These are phyloP conservation scores for Danaus melanippus DNA, from an alignment of 1,140 invertebrate genomes.

Conservation along the genomic window DNA sequence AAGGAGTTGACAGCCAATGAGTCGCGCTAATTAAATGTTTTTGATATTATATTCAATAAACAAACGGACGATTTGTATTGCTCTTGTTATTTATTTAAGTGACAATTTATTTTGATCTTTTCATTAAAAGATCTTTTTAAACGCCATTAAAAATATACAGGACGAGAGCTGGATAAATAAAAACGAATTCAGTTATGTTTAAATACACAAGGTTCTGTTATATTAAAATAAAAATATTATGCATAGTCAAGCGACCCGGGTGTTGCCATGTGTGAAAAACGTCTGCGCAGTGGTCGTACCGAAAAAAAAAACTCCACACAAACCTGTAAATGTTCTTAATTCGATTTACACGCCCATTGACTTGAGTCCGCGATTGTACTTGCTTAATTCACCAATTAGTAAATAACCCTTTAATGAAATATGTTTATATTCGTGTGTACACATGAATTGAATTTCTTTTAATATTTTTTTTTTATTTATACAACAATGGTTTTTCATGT, in stretches of 20 bases:
- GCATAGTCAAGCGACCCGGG: conserved; percentile 37
- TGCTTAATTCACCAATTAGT: conserved; percentile 58
- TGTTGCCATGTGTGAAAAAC: conserved; percentile 61
- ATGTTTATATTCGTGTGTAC: conserved; percentile 52
- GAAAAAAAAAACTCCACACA: conserved; percentile 34
- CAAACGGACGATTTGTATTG: too few relatives aligned
- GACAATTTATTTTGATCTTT: too few relatives aligned
- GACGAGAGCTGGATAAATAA: too few relatives aligned
- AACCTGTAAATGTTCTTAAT: conserved; percentile 63
- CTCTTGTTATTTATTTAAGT: too few relatives aligned
- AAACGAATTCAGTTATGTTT: too few relatives aligned
- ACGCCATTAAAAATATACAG: too few relatives aligned
- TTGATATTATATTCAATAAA: conserved; percentile 11
- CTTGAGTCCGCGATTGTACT: conserved; percentile 58
- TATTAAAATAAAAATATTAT: conserved; percentile 21
- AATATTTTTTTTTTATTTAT: conserved; percentile 14
- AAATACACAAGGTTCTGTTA: too few relatives aligned
- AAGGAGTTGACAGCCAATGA: conserved; percentile 40
- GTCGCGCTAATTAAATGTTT: conserved; percentile 49
- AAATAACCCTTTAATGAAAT: conserved; percentile 50
- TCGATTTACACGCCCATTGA: conserved; percentile 64
- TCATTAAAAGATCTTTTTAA: too few relatives aligned
- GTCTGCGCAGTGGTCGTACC: conserved; percentile 40
- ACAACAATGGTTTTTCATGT: conserved; percentile 44
- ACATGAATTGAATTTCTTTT: conserved; percentile 36